phyloP scores from a whole-genome alignment of 2,113 vertebrate genomes.

The Herpailurus yagouaroundi region DNA sequence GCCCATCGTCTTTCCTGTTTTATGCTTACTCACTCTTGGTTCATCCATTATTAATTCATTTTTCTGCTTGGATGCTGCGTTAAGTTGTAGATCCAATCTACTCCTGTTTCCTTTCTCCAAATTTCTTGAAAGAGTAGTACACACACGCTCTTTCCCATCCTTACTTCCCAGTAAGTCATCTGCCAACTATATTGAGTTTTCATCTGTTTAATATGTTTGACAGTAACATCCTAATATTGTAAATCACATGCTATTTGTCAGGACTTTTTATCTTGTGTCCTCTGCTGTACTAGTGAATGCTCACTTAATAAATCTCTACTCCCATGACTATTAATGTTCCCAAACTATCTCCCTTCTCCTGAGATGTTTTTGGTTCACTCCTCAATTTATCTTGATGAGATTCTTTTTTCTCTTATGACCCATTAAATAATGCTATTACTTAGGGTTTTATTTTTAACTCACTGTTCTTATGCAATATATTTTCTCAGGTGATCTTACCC shows the following conservation, averaged over 20 bases:
- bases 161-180: neutral
- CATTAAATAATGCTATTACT: neutral
- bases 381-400: neutral
- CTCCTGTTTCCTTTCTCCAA: neutral
- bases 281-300: neutral
- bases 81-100: neutral
- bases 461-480: neutral
- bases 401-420: neutral
- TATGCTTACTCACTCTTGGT: neutral
- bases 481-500: neutral
- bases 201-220: neutral
- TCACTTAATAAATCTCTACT: neutral
- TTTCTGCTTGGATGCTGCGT: neutral
- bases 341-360: neutral
- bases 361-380: neutral
- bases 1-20: accelerated
- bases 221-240: neutral
- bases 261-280: neutral
- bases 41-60: neutral
- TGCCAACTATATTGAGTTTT: neutral
- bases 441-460: neutral
- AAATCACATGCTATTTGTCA: neutral
- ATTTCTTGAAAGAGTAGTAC: neutral
- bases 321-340: neutral
- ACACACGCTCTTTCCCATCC: neutral